A percentile compares a stretch with the other conserved stretches of the same genome.
These are phyloP conservation scores for Sardinella longiceps DNA, from an alignment of 2,797 vertebrate species.

Conservation along the genomic window DNA sequence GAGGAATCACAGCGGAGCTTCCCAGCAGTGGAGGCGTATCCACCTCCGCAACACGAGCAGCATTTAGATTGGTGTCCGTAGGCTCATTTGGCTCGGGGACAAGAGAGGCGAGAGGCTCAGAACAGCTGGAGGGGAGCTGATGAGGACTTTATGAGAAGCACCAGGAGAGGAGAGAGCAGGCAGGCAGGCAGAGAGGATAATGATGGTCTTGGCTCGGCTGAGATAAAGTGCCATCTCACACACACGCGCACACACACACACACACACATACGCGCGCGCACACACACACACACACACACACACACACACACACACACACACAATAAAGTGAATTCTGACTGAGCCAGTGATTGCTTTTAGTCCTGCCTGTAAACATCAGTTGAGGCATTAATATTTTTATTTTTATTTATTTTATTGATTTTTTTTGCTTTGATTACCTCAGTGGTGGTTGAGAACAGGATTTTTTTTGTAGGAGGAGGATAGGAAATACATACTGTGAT, in stretches of 20 bases:
- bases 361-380: neutral
- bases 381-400: neutral
- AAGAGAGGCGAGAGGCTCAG: neutral
- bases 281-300: too few relatives aligned
- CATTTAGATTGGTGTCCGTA: neutral
- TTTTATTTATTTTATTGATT: neutral
- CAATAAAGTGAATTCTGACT: neutral
- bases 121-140: conserved; percentile 17
- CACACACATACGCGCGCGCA: neutral
- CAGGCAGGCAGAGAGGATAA: conserved; percentile 6
- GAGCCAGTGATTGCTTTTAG: neutral
- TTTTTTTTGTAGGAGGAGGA: neutral
- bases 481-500: neutral
- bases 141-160: neutral
- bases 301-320: neutral
- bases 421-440: neutral
- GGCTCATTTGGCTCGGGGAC: neutral
- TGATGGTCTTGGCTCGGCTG: neutral
- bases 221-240: neutral
- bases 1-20: neutral
- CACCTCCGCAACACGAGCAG: neutral
- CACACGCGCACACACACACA: too few relatives aligned
- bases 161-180: neutral
- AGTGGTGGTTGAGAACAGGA: neutral
- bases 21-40: neutral